Evolutionary conservation across 92 coral and sea anemone genomes (phyloP), one percentile per base, ranked within the genome.

Genomic region (Epizoanthus illoricatus): DNA sequence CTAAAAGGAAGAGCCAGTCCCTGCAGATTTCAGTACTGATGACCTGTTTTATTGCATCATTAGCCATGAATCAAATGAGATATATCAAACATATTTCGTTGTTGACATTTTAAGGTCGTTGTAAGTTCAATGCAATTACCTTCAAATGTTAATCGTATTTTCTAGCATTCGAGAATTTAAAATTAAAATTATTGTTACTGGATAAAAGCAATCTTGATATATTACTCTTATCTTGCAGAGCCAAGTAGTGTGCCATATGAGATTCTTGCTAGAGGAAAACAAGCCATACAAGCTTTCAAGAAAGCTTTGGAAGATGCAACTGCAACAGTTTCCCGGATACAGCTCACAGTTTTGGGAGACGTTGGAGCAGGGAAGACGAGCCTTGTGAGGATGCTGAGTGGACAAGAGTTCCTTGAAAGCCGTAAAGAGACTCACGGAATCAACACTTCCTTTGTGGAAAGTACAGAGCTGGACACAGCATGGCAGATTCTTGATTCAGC

Each of bases 291-390:
- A n/a, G 91, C 87, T 4, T 91, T 91, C 18, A 89, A 91, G 55
- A 58, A 65, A 43, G 92, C 95, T 13, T 33, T 89, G 39, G 66
- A 72, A 6, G 92, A 91, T 63, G 95, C 90, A 20, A 86, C 81
- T 40, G 85, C 95, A 16, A 56, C 28, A 0, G 92, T 90, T 61
- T 80, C 85, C 66, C 90, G 90, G 15, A 74, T 91, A 84, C 87
- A 89, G 68, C 73, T 91, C 11, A 75, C 89, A 59, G 92, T 91
- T 9, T 59, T 91, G 21, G 95, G 95, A 1, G 86, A 91, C n/a
- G 75, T 89, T 41, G 90, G 88, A 1, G 95, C 86, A 4, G 95
- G 95, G 4, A 91, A 91, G 81, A 89, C 95, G 57, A 89, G 95
- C 80, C 87, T 91, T 8, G 92, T 85, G 3, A 85, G 95, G 54